Base-by-base conservation (phyloP, 2,888 invertebrate genomes). In the Urechis unicinctus region DNA sequence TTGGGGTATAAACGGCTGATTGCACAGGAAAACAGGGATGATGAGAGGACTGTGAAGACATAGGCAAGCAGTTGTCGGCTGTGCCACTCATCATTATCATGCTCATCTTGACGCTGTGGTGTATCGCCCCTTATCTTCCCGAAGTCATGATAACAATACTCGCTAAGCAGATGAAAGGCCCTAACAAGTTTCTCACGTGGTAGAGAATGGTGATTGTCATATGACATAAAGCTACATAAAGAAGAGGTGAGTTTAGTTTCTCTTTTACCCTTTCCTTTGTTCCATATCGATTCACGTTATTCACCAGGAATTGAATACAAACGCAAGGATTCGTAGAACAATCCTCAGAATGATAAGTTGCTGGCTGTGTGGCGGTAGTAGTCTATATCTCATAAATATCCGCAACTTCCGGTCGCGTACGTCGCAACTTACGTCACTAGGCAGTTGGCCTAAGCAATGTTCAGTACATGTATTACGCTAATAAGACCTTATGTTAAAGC, bases 61-160 rank as follows among this genome's bases (percentile, higher is more conserved):
- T 31, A 1, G 61, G 61, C 1, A 25, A 53, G n/a, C 36, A 45
- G 26, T 48, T 61, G 36, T 52, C 81, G 79, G 26, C 80, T 73
- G 60, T 79, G 74, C 64, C 81, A 79, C 22, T 84, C 83, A 57
- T 85, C 84, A 53, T 66, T 85, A 75, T 80, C 85, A 82, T 65
- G 84, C 80, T 66, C 84, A 41, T 55, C 45, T 55, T 61, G 55
- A 17, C 59, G 50, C 49, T 54, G 30, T 55, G 58, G 57, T 50
- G 62, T 56, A 21, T 63, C 55, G 44, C 64, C 56, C 56, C 60
- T 52, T 58, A 58, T 9, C 59, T 61, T 48, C 49, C 60, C 60
- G 60, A 58, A 45, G 25, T 58, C 17, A 53, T 61, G 48, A 71
- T 72, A 53, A 53, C 69, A 31, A 59, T 70, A 22, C 72, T 71